phyloP scores from a whole-genome alignment of 2,797 vertebrate genomes.

The Lerista edwardsae region DNA sequence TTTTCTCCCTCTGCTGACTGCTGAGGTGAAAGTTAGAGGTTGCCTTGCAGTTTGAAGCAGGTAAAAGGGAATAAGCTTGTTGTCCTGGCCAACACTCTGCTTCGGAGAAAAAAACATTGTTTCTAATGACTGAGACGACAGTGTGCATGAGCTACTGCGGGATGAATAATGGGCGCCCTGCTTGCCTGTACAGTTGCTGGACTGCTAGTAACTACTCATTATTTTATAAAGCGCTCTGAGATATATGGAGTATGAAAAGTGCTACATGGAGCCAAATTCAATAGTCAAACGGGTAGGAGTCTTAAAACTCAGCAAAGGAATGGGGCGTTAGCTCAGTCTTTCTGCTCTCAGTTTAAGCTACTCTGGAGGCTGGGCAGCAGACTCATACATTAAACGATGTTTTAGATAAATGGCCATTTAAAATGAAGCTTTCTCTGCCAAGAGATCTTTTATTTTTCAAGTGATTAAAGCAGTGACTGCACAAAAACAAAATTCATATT shows the following conservation, averaged over 20 bases:
- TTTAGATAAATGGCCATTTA: background rate
- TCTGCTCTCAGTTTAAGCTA: constrained; percentile 8
- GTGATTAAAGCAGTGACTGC: background rate
- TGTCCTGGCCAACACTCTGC: background rate
- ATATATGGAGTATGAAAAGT: constrained; percentile 26
- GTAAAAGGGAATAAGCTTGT: background rate
- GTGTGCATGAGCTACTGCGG: background rate
- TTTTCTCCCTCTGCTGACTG: background rate
- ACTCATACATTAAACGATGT: background rate
- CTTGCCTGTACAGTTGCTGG: background rate
- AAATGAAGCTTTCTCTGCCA: constrained; percentile 2
- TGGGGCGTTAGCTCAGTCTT: background rate
- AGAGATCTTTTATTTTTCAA: background rate
- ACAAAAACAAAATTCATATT: background rate
- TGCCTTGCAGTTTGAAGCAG: background rate
- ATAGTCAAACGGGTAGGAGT: background rate
- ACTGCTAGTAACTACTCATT: constrained; percentile 13
- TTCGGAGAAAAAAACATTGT: background rate
- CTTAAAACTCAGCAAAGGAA: constrained; percentile 23
- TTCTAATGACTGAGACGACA: background rate
- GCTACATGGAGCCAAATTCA: constrained; percentile 12
- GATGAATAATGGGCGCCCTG: background rate
- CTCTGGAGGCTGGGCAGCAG: background rate
- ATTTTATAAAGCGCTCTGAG: constrained; percentile 29
- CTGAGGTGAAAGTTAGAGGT: background rate